Evolutionary conservation across 2,888 invertebrate species (phyloP).

Genomic region (Eulithis testata): DNA sequence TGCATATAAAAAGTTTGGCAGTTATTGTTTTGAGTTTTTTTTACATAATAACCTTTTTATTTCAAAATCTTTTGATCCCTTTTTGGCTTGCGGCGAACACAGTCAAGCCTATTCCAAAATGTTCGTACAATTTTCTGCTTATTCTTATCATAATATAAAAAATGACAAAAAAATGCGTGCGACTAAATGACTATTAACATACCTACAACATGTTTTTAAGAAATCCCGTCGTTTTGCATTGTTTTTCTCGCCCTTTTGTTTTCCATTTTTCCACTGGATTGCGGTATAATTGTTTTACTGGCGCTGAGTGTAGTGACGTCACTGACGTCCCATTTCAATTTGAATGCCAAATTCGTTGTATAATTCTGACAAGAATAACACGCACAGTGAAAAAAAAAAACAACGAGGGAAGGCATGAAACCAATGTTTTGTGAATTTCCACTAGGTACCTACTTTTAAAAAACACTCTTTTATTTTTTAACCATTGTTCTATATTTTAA

Average conservation of each 20-base stretch:
- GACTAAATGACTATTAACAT: slow-evolving; percentile 11
- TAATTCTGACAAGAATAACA: slow-evolving; percentile 51
- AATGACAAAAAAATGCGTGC: too few relatives aligned
- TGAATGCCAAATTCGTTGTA: slow-evolving; percentile 51
- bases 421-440: slow-evolving; percentile 5
- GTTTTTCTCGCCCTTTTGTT: slow-evolving; percentile 24
- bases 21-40: too few relatives aligned
- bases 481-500: too few relatives aligned
- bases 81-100: too few relatives aligned
- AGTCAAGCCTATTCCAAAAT: too few relatives aligned
- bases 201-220: slow-evolving; percentile 21
- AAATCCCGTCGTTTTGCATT: slow-evolving; percentile 28
- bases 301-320: slow-evolving; percentile 43
- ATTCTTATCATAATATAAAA: too few relatives aligned
- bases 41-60: too few relatives aligned
- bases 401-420: neutral
- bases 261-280: slow-evolving; percentile 51
- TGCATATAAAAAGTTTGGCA: too few relatives aligned
- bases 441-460: neutral
- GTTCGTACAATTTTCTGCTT: too few relatives aligned
- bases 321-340: slow-evolving; percentile 62
- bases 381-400: slow-evolving; percentile 15
- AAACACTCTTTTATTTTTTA: too few relatives aligned
- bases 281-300: slow-evolving; percentile 63
- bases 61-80: too few relatives aligned